A percentile compares a stretch with the other conserved stretches of the same genome.
phyloP scores from a whole-genome alignment of 2,888 invertebrate species.

The Cancer borealis region DNA sequence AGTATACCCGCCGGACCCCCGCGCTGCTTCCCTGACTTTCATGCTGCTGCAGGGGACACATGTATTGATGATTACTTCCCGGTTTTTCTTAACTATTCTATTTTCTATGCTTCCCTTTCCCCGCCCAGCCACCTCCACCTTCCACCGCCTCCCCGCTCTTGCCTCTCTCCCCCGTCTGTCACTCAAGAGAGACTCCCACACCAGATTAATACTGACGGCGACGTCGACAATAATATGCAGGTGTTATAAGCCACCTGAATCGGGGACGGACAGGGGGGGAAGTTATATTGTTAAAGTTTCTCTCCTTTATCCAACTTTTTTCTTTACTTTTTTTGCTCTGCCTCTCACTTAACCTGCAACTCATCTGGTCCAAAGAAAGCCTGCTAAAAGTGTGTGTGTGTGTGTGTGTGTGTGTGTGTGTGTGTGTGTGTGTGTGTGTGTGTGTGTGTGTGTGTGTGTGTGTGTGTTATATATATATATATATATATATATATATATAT shows the following conservation, averaged over 20 bases:
- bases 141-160: too few species aligned
- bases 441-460: not conserved
- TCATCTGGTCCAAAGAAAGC: too few species aligned
- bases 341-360: not conserved
- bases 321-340: not conserved
- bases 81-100: not conserved
- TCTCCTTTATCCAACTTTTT: not conserved
- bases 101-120: not conserved
- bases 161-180: not conserved
- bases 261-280: not conserved
- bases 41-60: too few species aligned
- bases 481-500: not conserved
- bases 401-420: not conserved
- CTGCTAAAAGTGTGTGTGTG: not conserved
- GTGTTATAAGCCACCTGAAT: not conserved
- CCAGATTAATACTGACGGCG: not conserved
- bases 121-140: not conserved
- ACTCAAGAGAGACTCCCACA: not conserved
- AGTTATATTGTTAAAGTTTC: constrained; percentile 24
- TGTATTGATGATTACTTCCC: not conserved
- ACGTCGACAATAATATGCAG: not conserved
- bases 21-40: too few species aligned
- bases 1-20: too few species aligned
- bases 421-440: not conserved
- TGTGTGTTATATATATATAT: not conserved